A percentile compares a stretch with the other conserved stretches of the same genome.
These are phyloP conservation scores for Eidolon helvum DNA, from an alignment of 2,113 vertebrate genomes.

Conservation along the genomic window DNA sequence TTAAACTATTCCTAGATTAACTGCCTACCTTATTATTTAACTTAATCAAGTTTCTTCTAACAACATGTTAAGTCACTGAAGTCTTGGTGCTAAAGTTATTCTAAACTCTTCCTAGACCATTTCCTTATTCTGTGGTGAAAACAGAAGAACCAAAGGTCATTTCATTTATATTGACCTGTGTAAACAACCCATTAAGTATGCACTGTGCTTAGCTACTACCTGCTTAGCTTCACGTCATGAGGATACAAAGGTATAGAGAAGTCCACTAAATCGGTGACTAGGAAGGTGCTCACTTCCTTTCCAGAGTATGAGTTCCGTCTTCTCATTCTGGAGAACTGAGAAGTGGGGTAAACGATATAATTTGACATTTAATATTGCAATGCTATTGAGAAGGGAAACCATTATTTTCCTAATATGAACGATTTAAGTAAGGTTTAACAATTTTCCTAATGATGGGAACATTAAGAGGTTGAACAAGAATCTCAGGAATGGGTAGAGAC, in stretches of 20 bases:
- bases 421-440: background rate
- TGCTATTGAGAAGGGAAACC: background rate
- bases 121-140: slow-evolving; percentile 45
- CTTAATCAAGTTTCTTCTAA: slow-evolving; percentile 20
- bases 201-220: slow-evolving; percentile 53
- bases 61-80: background rate
- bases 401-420: slow-evolving; percentile 32
- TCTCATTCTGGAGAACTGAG: background rate
- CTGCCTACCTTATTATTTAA: slow-evolving; percentile 22
- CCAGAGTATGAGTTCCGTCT: background rate
- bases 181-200: slow-evolving; percentile 31
- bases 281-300: background rate
- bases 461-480: background rate
- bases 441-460: background rate
- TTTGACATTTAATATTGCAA: background rate
- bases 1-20: slow-evolving; percentile 28
- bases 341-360: background rate
- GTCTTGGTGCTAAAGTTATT: background rate
- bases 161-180: slow-evolving; percentile 23
- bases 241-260: slow-evolving; percentile 19
- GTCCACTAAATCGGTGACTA: background rate
- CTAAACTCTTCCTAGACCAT: slow-evolving; percentile 11
- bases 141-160: slow-evolving; percentile 51
- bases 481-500: background rate
- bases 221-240: background rate